Evolutionary conservation across 2,113 vertebrate genomes (phyloP), one percentile per base, ranked within the genome.

Genomic region (Pterophyllum scalare): DNA sequence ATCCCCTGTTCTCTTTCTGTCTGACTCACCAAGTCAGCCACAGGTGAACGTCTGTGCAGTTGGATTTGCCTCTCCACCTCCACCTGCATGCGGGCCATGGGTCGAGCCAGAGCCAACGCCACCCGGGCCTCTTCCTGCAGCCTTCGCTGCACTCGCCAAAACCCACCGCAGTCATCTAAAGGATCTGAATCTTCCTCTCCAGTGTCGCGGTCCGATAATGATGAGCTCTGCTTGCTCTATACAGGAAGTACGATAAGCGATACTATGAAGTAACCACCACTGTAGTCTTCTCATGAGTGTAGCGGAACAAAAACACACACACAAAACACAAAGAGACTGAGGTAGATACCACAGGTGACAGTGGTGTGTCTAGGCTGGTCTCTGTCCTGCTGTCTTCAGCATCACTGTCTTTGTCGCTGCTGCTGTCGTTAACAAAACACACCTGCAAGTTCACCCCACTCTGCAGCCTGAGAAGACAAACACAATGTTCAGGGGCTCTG

Each of bases 51-150:
- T 93, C 97, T 97, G 93, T 98, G 97, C 93, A 98, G 97, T 84
- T 99, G 98, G 87, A 98, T 98, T 75, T 96, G 95, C 78, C 96
- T 87, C 88, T 99, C 98, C 94, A 99, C 98, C 91, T 99, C 97
- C 49, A 99, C 98, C 94, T 99, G 98, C 98, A 99, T 99, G 78
- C 98, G 97, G 77, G 98, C 98, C 98, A 99, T 99, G 75, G 98
- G 98, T 81, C 98, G 97, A 7, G 98, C 98, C 95, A 99, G 96
- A 24, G 98, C 98, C 72, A 99, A 80, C 17, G 98, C 98, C 95
- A 99, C 98, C 85, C 98, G 97, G 78, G 98, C 98, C 90, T 99
- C 98, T 7, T 98, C 98, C 89, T 99, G 98, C 72, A 99, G 94
- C 81, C 98, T 97, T 90, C 97, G 96, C 90, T 99, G 98, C 82